phyloP scores from a whole-genome alignment of 2,888 invertebrate genomes.

The Spilarctia lutea region DNA sequence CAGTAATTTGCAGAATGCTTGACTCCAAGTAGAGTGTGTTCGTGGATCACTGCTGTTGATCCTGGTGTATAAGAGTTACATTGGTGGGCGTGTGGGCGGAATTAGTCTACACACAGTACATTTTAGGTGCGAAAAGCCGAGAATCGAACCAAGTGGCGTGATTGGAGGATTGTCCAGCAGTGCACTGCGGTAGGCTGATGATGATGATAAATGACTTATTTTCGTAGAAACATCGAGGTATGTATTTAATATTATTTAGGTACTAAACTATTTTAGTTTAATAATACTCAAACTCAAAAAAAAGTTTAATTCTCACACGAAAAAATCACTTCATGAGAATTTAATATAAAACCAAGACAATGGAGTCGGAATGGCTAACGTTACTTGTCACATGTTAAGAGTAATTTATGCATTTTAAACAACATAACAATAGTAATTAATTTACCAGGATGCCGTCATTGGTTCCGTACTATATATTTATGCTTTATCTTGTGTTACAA shows the following conservation, averaged over 20 bases:
- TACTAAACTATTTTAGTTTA: background rate
- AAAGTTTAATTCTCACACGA: background rate
- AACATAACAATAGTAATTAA: background rate
- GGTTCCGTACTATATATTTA: background rate
- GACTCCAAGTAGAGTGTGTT: background rate
- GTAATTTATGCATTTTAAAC: background rate
- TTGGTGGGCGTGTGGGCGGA: too few relatives aligned
- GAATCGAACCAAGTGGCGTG: too few relatives aligned
- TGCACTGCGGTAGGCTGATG: too few relatives aligned
- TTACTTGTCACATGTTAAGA: background rate
- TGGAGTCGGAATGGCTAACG: background rate
- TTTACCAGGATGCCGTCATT: background rate
- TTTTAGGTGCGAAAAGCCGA: too few relatives aligned
- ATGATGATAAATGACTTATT: too few relatives aligned
- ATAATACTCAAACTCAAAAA: background rate
- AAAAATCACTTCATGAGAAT: background rate
- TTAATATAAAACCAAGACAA: background rate
- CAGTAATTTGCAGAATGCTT: background rate
- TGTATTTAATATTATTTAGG: background rate
- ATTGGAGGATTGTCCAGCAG: too few relatives aligned
- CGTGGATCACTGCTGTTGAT: too few relatives aligned
- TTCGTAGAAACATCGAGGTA: background rate
- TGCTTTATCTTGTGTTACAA: background rate
- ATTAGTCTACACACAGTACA: too few relatives aligned
- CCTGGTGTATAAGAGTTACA: too few relatives aligned